Percentiles rank a stretch among this genome's conserved stretches.
Conservation (phyloP, 2,113 vertebrate species). For the Poeciliopsis prolifica region DNA sequence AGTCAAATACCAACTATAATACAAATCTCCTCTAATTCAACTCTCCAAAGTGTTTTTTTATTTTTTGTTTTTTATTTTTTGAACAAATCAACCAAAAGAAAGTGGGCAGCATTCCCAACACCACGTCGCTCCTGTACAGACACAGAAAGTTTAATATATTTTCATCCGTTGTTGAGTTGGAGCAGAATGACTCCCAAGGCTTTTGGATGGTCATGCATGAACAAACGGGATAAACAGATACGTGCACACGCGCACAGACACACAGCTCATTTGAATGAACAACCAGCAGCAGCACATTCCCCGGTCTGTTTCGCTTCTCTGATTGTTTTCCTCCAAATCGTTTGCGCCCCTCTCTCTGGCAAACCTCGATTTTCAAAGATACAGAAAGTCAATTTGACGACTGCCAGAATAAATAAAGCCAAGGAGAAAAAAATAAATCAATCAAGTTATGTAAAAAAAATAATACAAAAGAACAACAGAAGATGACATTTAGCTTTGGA, state of each 20-base stretch:
- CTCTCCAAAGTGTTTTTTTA: background rate
- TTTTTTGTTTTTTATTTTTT: no score
- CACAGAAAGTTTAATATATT: conserved; percentile 22
- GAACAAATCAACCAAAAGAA: conserved; percentile 10
- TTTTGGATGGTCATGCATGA: conserved; percentile 41
- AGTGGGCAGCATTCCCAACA: conserved; percentile 18
- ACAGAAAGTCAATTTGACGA: background rate
- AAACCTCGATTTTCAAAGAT: background rate
- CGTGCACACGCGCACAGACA: no score
- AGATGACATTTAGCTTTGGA: background rate
- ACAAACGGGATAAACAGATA: conserved; percentile 30
- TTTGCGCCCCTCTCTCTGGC: background rate
- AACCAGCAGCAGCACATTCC: conserved; percentile 8
- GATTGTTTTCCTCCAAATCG: conserved; percentile 28
- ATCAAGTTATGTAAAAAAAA: background rate
- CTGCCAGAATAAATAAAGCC: background rate
- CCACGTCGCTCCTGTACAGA: conserved; percentile 31
- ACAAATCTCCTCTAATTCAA: background rate
- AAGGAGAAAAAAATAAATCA: background rate
- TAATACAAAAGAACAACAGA: background rate
- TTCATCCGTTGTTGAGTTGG: conserved; percentile 35
- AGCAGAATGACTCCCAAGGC: conserved; percentile 47
- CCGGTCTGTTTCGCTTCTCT: conserved; percentile 6
- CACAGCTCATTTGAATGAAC: conserved; percentile 31
- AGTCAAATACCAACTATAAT: background rate